Base-by-base conservation (phyloP, 2,888 invertebrate species). In the Tetragonisca angustula region DNA sequence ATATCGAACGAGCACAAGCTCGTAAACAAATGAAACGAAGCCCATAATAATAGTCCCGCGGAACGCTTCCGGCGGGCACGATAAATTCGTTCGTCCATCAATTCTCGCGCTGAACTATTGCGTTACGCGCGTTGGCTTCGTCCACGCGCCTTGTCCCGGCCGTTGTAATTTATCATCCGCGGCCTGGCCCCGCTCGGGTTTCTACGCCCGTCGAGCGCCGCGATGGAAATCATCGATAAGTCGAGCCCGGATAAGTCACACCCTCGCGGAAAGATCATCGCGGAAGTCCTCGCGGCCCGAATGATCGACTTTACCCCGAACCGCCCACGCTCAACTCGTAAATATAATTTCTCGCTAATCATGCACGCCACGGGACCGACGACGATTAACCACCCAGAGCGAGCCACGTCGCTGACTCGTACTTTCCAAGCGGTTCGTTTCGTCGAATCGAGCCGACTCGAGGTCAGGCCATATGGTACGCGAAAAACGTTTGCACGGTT, bases 291-390 rank as follows among this genome's bases (percentile, higher is more conserved):
- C 84, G 36, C 56, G 72, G 32, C n/a, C 69, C 65, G 79, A 74
- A 68, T 76, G 80, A 86, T 86, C 83, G 86, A 83, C 76, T 87
- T 86, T 81, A 83, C 81, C 76, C 62, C 68, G 56, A 15, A n/a
- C 76, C 83, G 86, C 86, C 86, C 86, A 87, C 86, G 76, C 61
- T 59, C 70, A 4, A 62, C 76, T 83, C 86, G 83, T 86, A 83
- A 86, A 86, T 83, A 86, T 86, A 78, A 86, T 86, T 86, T 86
- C 86, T 81, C 83, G 86, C 86, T 86, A 86, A 86, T 86, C 83
- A 80, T 72, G 81, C 75, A 74, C 76, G 78, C 76, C 68, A 76
- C 59, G 77, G 76, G 73, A 80, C 78, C 43, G 71, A 50, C 19
- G 83, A 76, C 80, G 78, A 86, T 86, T 85, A 86, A 85, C 86